A percentile compares a stretch with the other conserved stretches of the same genome.
These are phyloP conservation scores for Drosophila pseudoobscura DNA, from an alignment of 1,140 invertebrate species.

Conservation along the genomic window DNA sequence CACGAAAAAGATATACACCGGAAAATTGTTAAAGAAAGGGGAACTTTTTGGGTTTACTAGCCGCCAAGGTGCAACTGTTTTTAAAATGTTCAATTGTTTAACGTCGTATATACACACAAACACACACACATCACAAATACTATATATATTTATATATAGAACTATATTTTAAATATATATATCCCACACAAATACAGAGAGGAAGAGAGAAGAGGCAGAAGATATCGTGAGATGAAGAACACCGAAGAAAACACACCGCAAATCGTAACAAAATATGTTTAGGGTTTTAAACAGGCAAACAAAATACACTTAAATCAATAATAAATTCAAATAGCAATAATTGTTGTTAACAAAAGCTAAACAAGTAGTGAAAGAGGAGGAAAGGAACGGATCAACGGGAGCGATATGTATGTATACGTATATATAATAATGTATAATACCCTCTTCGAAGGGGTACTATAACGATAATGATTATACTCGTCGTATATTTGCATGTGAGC, in stretches of 20 bases:
- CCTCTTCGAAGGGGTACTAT: no score
- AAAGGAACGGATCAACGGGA: slow-evolving; percentile 5
- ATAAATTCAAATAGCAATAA: slow-evolving; percentile 75
- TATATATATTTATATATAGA: no score
- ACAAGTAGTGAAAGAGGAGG: slow-evolving; percentile 22
- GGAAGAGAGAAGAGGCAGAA: slow-evolving; percentile 42
- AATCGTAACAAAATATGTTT: slow-evolving; percentile 40
- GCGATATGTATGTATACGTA: slow-evolving; percentile 39
- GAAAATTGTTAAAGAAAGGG: slow-evolving; percentile 41
- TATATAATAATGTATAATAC: slow-evolving; percentile 19
- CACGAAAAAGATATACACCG: not conserved
- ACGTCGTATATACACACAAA: not conserved
- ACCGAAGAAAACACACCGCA: slow-evolving; percentile 60
- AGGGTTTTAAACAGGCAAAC: slow-evolving; percentile 47
- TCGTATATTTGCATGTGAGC: slow-evolving; percentile 32
- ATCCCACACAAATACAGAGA: slow-evolving; percentile 11
- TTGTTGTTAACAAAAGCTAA: slow-evolving; percentile 68
- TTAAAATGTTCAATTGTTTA: slow-evolving; percentile 60
- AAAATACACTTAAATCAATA: slow-evolving; percentile 63
- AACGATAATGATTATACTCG: no score
- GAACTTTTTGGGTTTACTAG: slow-evolving; percentile 30
- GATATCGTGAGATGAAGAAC: slow-evolving; percentile 52
- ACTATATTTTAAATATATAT: slow-evolving; percentile 30
- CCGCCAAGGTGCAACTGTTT: slow-evolving; percentile 36
- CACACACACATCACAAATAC: slow-evolving; percentile 27